Percentiles rank a stretch among this genome's conserved stretches.
Evolutionary conservation across 2,113 vertebrate genomes (phyloP).

Genomic region (Ctenomys sociabilis): DNA sequence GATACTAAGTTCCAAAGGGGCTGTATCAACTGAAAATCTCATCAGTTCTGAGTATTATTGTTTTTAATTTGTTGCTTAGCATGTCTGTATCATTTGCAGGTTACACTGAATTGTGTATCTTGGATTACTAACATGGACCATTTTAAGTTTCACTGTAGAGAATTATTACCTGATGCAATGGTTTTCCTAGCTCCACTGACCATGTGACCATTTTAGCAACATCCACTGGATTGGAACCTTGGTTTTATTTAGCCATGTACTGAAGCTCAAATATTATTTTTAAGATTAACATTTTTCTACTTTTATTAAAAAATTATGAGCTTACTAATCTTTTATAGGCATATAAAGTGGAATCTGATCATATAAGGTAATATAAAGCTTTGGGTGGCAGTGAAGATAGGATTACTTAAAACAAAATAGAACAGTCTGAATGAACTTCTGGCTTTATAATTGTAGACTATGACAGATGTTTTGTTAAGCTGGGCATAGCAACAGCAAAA

Average conservation of each 20-base stretch:
- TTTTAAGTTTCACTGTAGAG: neutral
- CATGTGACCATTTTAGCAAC: neutral
- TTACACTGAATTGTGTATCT: neutral
- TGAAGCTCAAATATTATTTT: neutral
- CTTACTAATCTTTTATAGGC: neutral
- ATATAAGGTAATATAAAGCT: neutral
- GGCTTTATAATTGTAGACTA: neutral
- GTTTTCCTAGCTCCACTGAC: neutral
- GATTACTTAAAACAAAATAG: neutral
- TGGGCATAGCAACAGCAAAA: neutral
- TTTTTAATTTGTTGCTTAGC: neutral
- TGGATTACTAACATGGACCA: neutral
- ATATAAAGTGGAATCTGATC: neutral
- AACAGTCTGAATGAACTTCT: neutral
- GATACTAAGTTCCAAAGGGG: conserved; percentile 64
- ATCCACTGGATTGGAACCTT: neutral
- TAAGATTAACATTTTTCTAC: neutral
- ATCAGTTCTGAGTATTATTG: neutral
- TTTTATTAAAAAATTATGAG: neutral
- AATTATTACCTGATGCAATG: neutral
- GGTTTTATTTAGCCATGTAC: neutral
- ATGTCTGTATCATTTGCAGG: neutral
- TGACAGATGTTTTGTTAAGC: neutral
- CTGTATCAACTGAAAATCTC: conserved; percentile 23
- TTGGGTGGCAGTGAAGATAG: neutral